Conservation (phyloP, 2,113 vertebrate species). For the Meriones unguiculatus region DNA sequence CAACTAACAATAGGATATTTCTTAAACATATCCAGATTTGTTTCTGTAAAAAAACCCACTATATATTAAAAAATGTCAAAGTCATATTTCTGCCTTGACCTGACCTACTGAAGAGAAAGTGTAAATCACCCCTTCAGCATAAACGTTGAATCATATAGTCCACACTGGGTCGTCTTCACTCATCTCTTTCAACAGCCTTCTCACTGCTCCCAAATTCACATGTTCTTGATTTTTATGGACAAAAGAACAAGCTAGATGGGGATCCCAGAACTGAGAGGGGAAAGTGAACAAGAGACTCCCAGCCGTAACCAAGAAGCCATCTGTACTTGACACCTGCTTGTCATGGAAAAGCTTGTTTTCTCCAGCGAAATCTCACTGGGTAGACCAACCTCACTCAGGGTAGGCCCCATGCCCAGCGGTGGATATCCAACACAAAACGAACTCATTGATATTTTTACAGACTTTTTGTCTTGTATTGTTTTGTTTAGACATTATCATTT, state of each 20-base stretch:
- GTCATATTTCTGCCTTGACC: not conserved
- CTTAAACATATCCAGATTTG: not conserved
- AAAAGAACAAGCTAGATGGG: not conserved
- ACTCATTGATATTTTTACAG: not conserved
- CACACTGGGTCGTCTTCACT: not conserved
- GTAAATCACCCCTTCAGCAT: not conserved
- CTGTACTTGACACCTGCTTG: not conserved
- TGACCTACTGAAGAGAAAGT: not conserved
- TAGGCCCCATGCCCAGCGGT: not conserved
- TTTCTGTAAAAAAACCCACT: not conserved
- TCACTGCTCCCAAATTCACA: not conserved
- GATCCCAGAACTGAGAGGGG: not conserved
- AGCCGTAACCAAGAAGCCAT: not conserved
- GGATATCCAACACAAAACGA: not conserved
- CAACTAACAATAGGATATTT: slow-evolving; percentile 3
- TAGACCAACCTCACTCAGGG: not conserved
- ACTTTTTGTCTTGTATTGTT: not conserved
- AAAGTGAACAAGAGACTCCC: not conserved
- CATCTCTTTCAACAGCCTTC: not conserved
- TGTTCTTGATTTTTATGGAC: not conserved
- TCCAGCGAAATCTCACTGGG: not conserved
- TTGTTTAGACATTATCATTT: not conserved
- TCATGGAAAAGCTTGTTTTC: not conserved
- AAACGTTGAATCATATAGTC: not conserved
- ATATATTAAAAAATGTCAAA: not conserved